Evolutionary conservation across 2,113 vertebrate genomes (phyloP), one percentile per base, ranked within the genome.

Genomic region (Tapirus terrestris): DNA sequence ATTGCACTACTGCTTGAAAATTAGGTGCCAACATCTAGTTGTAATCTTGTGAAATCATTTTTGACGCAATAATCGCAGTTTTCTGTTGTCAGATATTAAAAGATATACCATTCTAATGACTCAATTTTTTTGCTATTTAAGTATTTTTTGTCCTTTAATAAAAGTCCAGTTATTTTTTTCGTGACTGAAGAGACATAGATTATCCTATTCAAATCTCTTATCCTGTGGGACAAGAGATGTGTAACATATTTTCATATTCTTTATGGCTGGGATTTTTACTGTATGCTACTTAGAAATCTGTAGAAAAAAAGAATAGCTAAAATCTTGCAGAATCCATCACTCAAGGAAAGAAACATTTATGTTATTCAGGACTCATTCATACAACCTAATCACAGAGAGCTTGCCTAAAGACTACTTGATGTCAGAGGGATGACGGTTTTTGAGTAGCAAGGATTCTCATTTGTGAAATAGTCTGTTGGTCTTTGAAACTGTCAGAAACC

Each of bases 401-500:
- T 29, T 79, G 6, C 2, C 36, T 23, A 65, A 58, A 68, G 29
- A 25, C 36, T 87, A 90, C 91, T 95, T 86, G 51, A 95, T 63
- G 63, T 94, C 92, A 87, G 58, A 56, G 6, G 17, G 53, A 0
- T 97, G 93, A 88, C 48, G 76, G 7, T 82, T 95, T 3, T 4
- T 48, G 31, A 93, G 63, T 86, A 95, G 29, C 73, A 87, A 73
- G 39, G 87, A 21, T 20, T 70, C 13, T 84, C 48, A n/a, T 89
- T 89, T 63, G 4, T 86, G 16, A 25, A 85, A 77, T 84, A 89
- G 23, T 97, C 11, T 51, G n/a, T 96, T 86, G 13, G 31, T 76
- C 61, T 97, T 98, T 81, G 85, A 96, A 86, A 95, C 21, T 81
- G 39, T 89, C 56, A 83, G 45, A 92, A 98, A 89, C 31, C 27